Base-by-base conservation (phyloP, 2,113 vertebrate genomes). In the Nannospalax galili region DNA sequence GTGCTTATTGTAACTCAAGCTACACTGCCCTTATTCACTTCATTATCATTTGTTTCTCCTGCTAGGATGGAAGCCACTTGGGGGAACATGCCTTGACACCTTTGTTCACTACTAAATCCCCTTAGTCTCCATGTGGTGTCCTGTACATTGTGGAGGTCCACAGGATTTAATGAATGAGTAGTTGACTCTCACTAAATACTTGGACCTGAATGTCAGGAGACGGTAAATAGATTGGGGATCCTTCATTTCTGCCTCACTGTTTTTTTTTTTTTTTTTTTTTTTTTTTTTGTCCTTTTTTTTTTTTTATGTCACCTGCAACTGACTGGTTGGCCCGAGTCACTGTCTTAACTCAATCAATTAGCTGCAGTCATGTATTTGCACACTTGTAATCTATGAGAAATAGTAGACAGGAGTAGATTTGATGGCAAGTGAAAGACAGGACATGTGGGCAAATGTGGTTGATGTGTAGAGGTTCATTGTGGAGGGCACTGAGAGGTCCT, bases 401-500 rank as follows among this genome's bases (percentile, higher is more conserved):
- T 17, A 58, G 2, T 26, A 60, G 24, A 69, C 64, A 30, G 20
- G 15, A 3, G 20, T 6, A 19, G 35, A 40, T 75, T 69, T 67
- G 22, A 37, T 52, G 56, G 62, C 64, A 40, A 58, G 37, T n/a
- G 40, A 42, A 56, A 78, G 37, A 90, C 19, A 82, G 26, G 7
- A 16, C 75, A 64, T 7, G 22, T 24, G n/a, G 37, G 67, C 11
- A 84, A 74, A 62, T 1, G 4, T 72, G 30, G 37, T 42, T 35
- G 37, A 37, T 0, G 16, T 40, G 22, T 26, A 26, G 16, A 65
- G 79, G 56, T 67, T 79, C 8, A 0, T 24, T 12, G 20, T 0
- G 28, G 10, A 3, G 1, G 3, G 4, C 26, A 48, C 11, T 19
- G 74, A 30, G 6, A 64, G 7, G 2, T 1, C 35, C 1, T 0